Evolutionary conservation across 2,797 vertebrate genomes (phyloP), one percentile per base, ranked within the genome.

Genomic region (Spatula versicolor): DNA sequence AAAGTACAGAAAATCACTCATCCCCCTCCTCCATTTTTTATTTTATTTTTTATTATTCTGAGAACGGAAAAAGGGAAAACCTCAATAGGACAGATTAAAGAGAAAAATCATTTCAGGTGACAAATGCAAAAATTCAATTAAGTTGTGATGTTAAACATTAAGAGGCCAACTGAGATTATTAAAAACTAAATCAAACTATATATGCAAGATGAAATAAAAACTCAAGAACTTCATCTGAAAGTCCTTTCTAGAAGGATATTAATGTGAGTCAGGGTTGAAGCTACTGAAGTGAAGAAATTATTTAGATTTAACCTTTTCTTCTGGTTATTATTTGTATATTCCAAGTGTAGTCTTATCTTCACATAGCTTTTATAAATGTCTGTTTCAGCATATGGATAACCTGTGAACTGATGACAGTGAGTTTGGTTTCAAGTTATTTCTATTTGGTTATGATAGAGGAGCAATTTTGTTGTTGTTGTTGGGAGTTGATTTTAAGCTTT

Each of bases 261-360:
- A 26, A 19, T 80, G 59, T 74, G 21, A 84, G 31, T 75, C 39
- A 55, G 20, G 30, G 14, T 12, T 83, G 35, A 55, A 80, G 73
- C 76, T 89, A 19, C 18, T 58, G 58, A 30, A 87, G 11, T 62
- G 25, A 94, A 77, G 41, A 35, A 77, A 64, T 72, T 63, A 74
- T 72, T 93, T 91, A 66, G 75, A 86, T 91, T 72, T 62, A 93
- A 69, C 12, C 4, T 59, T 92, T 83, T 74, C 13, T 68, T 88
- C 45, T 78, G 76, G 63, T 91, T 88, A 50, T 86, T 92, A 68
- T 90, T 94, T 88, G 62, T 83, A 78, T 81, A 69, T 13, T 83
- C 25, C 41, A 88, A 86, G 69, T 69, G 14, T 59, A 41, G 68
- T 73, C 50, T 33, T 72, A 69, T 4, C 30, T 80, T 78, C 45